Base-by-base conservation (phyloP, 1,140 invertebrate species). In the Pseudomyrmex pallidus region DNA sequence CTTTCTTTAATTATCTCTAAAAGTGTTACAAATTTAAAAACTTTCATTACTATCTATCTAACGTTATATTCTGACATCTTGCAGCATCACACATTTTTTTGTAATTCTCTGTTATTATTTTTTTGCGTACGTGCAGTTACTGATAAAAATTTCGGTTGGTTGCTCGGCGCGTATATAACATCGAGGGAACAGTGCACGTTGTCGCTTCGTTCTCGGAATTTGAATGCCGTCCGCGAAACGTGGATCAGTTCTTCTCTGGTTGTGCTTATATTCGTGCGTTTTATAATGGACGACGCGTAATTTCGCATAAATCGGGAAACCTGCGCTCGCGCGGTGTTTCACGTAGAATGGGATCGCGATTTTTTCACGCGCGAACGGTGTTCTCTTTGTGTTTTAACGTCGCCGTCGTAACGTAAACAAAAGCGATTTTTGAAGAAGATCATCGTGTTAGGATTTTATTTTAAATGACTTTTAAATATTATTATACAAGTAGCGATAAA, bases 351-450 rank as follows among this genome's bases (percentile, higher is more conserved):
- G 56, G 89, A 87, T 80, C 83, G 80, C 77, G 77, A 85, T 89
- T 74, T 89, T 90, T 88, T 85, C 88, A 89, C 89, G 89, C 62
- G 56, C 15, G 84, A 68, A 84, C 88, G 84, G 84, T 54, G 83
- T 77, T 61, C 15, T 82, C 35, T 13, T 5, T 25, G 85, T 54
- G 61, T 52, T 67, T 87, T 66, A 35, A 86, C 57, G 20, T 59
- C 22, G 80, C 73, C 57, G 20, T 59, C 22, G 80, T 67, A 63
- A 74, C 77, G 56, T 46, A 68, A 66, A 80, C 82, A 73, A 85
- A 83, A 35, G 15, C 54, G 22, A 70, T 76, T 59, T 35, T 64
- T 56, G 48, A n/a, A 61, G 13, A 8, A 48, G 50, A 20, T 17
- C 20, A 54, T 68, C 56, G 22, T n/a, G 12, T 17, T 82, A 35